Evolutionary conservation across 2,113 vertebrate genomes (phyloP), one percentile per base, ranked within the genome.

Genomic region (Acanthochromis polyacanthus): DNA sequence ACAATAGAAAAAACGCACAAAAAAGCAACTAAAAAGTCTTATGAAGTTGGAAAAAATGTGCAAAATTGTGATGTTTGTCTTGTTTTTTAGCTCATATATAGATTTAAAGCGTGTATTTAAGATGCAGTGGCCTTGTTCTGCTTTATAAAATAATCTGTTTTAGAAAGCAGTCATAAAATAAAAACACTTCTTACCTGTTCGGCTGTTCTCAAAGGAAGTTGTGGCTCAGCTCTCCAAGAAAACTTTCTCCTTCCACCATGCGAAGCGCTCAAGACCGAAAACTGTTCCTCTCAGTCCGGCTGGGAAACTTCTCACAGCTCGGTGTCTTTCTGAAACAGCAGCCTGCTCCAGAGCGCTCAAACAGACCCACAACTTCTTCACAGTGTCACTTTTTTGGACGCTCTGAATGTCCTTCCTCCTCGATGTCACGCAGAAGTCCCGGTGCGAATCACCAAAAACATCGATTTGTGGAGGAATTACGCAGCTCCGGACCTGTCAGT

Each of bases 161-260:
- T 36, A 30, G 32, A 36, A 8, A 36, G 1, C 32, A 36, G 5
- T 36, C 32, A 36, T 36, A 36, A 36, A 36, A 36, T 36, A 36
- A 36, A 36, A 36, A 2, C 32, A 10, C 32, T 9, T 36, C 64
- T 52, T 82, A 91, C 89, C 88, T 87, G 67, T 4, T 48, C 30
- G 65, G 14, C 50, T 79, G 36, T 14, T 57, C 8, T 77, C 4
- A 22, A 61, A 28, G 22, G 58, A 58, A 58, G 64, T 25, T 63
- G 74, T 51, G 43, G 28, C 53, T 82, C 62, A 11, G 53, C 38
- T 78, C 43, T 78, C 55, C 80, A 67, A 38, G 52, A 71, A 84
- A 78, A 68, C 30, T 63, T 66, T 71, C 56, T 65, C 50, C 58
- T 65, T 38, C 62, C 48, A 87, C 71, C 80, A 75, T 70, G 52